Evolutionary conservation across 2,797 vertebrate species (phyloP).

Genomic region (Acipenser ruthenus): DNA sequence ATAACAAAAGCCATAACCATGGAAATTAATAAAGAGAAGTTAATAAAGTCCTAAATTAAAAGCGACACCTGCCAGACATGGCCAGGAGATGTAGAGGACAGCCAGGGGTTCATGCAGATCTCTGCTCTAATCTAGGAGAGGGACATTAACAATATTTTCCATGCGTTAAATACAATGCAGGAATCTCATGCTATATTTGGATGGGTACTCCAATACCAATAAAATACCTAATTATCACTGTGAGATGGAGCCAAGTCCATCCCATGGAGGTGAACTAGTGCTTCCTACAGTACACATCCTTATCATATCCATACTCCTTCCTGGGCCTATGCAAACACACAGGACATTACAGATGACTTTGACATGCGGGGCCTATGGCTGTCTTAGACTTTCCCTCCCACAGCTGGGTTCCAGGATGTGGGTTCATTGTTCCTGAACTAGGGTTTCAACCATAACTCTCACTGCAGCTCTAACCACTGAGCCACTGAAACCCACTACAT

Average conservation of each 20-base stretch:
- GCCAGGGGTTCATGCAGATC: conserved; percentile 33
- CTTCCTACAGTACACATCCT: background rate
- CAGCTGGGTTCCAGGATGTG: too few species aligned
- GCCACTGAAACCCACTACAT: too few species aligned
- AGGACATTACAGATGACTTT: background rate
- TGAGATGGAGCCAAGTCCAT: conserved; percentile 16
- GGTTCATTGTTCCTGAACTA: too few species aligned
- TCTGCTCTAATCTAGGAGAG: conserved; percentile 18
- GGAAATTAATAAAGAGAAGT: conserved; percentile 42
- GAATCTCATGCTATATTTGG: conserved; percentile 25
- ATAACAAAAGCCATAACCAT: conserved; percentile 44
- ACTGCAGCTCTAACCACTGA: too few species aligned
- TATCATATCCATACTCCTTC: background rate
- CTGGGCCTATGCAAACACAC: background rate
- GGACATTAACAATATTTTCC: conserved; percentile 53
- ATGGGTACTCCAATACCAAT: conserved; percentile 41
- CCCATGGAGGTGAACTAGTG: conserved; percentile 5
- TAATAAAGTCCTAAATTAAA: conserved; percentile 39
- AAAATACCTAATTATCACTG: conserved; percentile 40
- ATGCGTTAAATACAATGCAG: conserved; percentile 38
- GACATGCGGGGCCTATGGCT: too few species aligned
- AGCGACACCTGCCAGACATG: conserved; percentile 42
- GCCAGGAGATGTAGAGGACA: conserved; percentile 20
- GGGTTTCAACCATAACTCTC: too few species aligned
- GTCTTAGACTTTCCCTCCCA: too few species aligned